These are phyloP conservation scores for Macrosiphum euphorbiae DNA, from an alignment of 2,888 invertebrate species.

Conservation along the genomic window DNA sequence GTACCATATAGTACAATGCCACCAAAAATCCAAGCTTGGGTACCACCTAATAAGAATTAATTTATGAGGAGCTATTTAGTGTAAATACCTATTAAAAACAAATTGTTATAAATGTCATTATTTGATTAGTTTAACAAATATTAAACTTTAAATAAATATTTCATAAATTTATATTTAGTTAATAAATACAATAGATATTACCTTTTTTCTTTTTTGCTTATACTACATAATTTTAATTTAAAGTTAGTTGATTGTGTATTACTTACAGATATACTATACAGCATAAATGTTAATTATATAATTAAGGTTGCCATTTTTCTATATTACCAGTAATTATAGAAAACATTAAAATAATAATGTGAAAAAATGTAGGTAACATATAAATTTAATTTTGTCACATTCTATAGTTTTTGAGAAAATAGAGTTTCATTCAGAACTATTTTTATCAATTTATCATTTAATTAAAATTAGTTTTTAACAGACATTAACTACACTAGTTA, in stretches of 20 bases:
- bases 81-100: slow-evolving; percentile 39
- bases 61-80: slow-evolving; percentile 22
- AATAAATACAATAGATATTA: background rate
- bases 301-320: background rate
- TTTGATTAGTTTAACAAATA: slow-evolving; percentile 40
- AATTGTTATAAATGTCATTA: slow-evolving; percentile 21
- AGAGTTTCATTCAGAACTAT: background rate
- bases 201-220: background rate
- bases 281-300: background rate
- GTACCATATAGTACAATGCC: slow-evolving; percentile 91
- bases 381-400: background rate
- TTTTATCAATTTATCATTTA: background rate
- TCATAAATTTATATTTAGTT: background rate
- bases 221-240: background rate
- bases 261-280: background rate
- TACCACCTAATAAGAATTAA: slow-evolving; percentile 70
- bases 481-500: background rate
- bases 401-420: background rate
- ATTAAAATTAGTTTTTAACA: background rate
- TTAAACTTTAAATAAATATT: slow-evolving; percentile 37
- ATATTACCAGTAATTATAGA: background rate
- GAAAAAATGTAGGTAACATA: background rate
- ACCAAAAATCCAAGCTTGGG: slow-evolving; percentile 92
- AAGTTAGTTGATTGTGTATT: background rate
- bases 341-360: background rate